A percentile compares a stretch with the other conserved stretches of the same genome.
These are phyloP conservation scores for Elaphurus davidianus DNA, from an alignment of 2,113 vertebrate species.

Conservation along the genomic window DNA sequence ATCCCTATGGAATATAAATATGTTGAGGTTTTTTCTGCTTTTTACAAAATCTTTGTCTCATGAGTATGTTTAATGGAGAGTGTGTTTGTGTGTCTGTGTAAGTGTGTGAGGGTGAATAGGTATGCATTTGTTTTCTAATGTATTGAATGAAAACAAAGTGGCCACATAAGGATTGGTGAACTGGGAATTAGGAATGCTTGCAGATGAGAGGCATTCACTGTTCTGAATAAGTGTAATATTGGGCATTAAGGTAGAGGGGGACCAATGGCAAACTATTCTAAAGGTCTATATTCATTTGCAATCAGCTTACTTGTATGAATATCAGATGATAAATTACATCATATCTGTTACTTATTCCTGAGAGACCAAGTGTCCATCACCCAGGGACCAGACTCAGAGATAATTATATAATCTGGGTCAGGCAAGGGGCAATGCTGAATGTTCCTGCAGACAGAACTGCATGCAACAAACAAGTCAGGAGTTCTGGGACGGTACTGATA, in stretches of 20 bases:
- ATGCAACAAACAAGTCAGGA: not conserved
- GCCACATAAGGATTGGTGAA: not conserved
- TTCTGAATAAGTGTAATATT: not conserved
- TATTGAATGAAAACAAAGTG: not conserved
- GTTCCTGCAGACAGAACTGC: not conserved
- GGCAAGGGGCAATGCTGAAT: not conserved
- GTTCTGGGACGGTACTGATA: not conserved
- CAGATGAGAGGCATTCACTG: not conserved
- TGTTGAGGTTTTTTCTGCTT: not conserved
- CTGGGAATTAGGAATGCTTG: not conserved
- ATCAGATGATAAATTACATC: not conserved
- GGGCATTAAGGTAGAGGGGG: not conserved
- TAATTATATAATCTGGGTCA: not conserved
- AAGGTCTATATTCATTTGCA: not conserved
- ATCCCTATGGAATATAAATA: not conserved
- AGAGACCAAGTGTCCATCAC: not conserved
- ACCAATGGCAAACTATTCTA: not conserved
- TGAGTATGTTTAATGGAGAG: not conserved
- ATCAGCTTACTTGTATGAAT: not conserved
- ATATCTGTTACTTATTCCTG: not conserved
- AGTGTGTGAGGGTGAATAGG: not conserved
- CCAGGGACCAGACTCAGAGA: not conserved
- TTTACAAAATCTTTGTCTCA: not conserved
- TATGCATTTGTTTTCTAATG: not conserved
- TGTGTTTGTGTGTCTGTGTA: not conserved